Conservation (phyloP, 92 coral and sea anemone genomes). For the Hydrozoanthus gracilis region DNA sequence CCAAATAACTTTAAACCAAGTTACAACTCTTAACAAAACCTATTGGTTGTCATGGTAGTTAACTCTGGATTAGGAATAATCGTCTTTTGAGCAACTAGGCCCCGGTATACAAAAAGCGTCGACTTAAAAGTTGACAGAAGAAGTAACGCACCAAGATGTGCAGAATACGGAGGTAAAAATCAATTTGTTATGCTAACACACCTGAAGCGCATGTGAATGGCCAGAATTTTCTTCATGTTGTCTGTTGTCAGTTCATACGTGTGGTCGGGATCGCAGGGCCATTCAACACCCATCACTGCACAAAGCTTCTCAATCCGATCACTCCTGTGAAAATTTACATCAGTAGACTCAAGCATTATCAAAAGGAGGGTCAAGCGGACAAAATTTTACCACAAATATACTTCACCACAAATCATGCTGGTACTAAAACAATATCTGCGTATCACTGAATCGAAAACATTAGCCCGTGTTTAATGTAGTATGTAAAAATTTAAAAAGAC, state of each 20-base stretch:
- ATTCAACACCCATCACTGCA: slow-evolving; percentile 83
- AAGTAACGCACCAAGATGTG: too few relatives aligned
- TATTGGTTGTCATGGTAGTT: too few relatives aligned
- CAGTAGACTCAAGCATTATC: not conserved
- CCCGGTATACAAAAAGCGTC: too few relatives aligned
- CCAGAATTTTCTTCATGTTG: not conserved
- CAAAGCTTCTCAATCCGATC: slow-evolving; percentile 77
- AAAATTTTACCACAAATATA: too few relatives aligned
- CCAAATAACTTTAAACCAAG: not conserved
- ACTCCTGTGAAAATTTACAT: slow-evolving; percentile 36
- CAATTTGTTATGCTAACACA: not conserved
- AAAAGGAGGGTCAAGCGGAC: too few relatives aligned
- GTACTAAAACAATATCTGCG: too few relatives aligned
- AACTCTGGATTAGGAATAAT: too few relatives aligned
- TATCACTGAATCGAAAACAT: too few relatives aligned
- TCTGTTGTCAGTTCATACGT: slow-evolving; percentile 52
- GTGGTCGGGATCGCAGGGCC: slow-evolving; percentile 80
- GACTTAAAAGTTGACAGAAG: too few relatives aligned
- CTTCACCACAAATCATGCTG: too few relatives aligned
- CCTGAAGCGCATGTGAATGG: slow-evolving; percentile 93
- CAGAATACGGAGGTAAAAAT: not conserved
- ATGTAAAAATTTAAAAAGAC: too few relatives aligned
- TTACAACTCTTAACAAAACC: not conserved
- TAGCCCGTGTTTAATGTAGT: too few relatives aligned
- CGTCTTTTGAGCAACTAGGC: not conserved